Conservation (phyloP, 2,797 vertebrate species). For the Oreortyx pictus region DNA sequence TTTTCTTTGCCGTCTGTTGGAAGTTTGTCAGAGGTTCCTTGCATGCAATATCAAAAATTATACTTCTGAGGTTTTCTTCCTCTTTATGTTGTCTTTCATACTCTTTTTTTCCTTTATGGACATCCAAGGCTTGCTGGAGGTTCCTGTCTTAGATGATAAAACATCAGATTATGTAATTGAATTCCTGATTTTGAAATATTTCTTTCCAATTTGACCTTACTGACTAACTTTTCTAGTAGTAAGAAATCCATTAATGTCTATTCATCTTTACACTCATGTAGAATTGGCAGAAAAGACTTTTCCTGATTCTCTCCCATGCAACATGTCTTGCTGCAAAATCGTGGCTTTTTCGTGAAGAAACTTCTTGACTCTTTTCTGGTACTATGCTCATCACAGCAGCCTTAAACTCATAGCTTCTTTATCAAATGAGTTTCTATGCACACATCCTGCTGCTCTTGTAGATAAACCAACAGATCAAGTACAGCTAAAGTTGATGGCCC, state of each 20-base stretch:
- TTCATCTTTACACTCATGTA: neutral
- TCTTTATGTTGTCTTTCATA: neutral
- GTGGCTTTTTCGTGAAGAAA: neutral
- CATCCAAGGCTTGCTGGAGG: neutral
- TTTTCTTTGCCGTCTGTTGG: neutral
- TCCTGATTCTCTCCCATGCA: neutral
- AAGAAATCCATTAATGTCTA: neutral
- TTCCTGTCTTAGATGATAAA: neutral
- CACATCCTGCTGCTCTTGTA: neutral
- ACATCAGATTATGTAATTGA: neutral
- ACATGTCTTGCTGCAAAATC: neutral
- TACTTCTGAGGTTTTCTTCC: neutral
- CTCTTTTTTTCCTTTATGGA: neutral
- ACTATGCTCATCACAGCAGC: rapidly evolving
- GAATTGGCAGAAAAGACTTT: neutral
- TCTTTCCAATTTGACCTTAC: neutral
- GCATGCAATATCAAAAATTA: neutral
- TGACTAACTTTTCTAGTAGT: neutral
- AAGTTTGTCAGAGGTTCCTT: neutral
- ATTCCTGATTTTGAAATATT: neutral
- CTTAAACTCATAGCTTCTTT: neutral
- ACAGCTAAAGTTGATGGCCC: neutral
- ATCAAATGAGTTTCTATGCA: neutral
- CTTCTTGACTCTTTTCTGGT: neutral
- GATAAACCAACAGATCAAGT: neutral